Evolutionary conservation across 2,888 invertebrate genomes (phyloP).

Genomic region (Blastobasis lacticolella): DNA sequence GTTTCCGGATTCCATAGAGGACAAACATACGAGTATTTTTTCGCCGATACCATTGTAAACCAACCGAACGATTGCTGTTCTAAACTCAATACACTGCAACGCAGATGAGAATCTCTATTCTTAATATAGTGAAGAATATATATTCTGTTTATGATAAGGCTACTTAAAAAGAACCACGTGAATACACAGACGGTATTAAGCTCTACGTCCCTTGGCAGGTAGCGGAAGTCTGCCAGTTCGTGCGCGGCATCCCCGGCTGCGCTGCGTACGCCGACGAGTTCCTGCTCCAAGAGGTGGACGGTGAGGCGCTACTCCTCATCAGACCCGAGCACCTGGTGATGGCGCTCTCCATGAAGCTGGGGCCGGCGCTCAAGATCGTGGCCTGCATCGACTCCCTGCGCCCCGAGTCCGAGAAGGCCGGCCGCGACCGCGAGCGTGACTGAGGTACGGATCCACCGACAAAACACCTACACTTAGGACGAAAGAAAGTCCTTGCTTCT

Average conservation of each 20-base stretch:
- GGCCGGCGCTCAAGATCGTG: slow-evolving; percentile 96
- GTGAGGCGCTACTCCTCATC: slow-evolving; percentile 92
- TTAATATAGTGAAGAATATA: too few relatives aligned
- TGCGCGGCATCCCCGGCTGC: slow-evolving; percentile 91
- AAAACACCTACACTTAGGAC: too few relatives aligned
- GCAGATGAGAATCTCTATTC: too few relatives aligned
- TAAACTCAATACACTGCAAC: too few relatives aligned
- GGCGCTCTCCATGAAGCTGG: slow-evolving; percentile 95
- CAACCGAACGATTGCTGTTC: too few relatives aligned
- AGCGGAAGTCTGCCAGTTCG: slow-evolving; percentile 91
- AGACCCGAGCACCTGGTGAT: slow-evolving; percentile 96
- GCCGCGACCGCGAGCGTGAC: slow-evolving; percentile 52
- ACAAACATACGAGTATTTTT: too few relatives aligned
- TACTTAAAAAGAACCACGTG: too few relatives aligned
- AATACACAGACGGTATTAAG: too few relatives aligned
- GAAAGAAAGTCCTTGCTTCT: too few relatives aligned
- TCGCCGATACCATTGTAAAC: too few relatives aligned
- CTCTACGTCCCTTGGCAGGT: slow-evolving; percentile 67
- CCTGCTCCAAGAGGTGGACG: slow-evolving; percentile 95
- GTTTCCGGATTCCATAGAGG: too few relatives aligned
- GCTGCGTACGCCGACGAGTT: slow-evolving; percentile 96
- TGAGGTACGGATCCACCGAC: background rate
- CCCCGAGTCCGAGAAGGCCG: slow-evolving; percentile 68
- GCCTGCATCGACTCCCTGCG: slow-evolving; percentile 91
- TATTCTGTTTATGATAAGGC: too few relatives aligned